Evolutionary conservation across 2,888 invertebrate species (phyloP).

Genomic region (Gasteruption jaculator): DNA sequence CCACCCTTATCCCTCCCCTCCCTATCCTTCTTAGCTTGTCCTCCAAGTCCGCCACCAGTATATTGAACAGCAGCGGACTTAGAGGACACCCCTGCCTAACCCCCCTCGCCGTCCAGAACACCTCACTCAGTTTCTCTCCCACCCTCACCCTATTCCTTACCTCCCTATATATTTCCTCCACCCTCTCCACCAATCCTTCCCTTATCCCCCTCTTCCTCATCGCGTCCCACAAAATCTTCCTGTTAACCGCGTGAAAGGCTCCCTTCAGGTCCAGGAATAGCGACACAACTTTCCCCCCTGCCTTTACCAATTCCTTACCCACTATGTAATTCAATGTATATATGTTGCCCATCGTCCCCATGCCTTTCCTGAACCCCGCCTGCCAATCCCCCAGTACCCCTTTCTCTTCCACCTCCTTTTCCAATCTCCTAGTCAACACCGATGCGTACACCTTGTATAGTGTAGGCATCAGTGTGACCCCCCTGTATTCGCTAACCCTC

Average conservation of each 20-base stretch:
- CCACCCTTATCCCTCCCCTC: neutral
- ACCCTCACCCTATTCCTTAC: constrained; percentile 8
- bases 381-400: constrained; percentile 3
- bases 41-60: neutral
- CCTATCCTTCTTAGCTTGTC: constrained; percentile 1
- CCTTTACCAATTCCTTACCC: neutral
- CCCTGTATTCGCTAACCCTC: constrained; percentile 9
- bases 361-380: constrained; percentile 9
- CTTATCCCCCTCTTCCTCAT: constrained; percentile 1
- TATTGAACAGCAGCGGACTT: constrained; percentile 6
- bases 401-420: neutral
- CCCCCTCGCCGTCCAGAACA: constrained; percentile 15
- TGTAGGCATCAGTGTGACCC: constrained; percentile 7
- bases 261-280: constrained; percentile 2
- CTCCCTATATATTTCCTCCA: neutral
- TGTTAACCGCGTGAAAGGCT: constrained; percentile 3
- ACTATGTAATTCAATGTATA: constrained; percentile 10
- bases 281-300: neutral
- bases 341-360: constrained; percentile 10
- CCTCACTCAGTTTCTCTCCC: constrained; percentile 1
- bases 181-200: neutral
- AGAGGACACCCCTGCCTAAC: constrained; percentile 19
- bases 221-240: neutral
- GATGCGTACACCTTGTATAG: constrained; percentile 4
- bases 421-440: constrained; percentile 4